Percentiles rank a stretch among this genome's conserved stretches.
Conservation (phyloP, 2,113 vertebrate genomes). For the Pogonocichla stellata region DNA sequence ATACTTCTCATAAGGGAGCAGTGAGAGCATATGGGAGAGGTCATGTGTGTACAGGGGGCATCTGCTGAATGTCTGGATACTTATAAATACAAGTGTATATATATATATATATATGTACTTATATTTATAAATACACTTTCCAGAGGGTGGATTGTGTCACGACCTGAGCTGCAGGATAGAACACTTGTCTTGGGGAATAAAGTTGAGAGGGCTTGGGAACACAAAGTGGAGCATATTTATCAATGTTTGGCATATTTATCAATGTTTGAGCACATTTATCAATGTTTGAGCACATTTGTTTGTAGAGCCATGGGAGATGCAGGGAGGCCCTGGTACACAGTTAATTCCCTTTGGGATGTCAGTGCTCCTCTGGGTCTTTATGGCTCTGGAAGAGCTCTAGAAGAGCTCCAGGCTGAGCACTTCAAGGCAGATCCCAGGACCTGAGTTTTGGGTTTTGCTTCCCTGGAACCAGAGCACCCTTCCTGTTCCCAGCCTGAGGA, state of each 20-base stretch:
- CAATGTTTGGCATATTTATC: background rate
- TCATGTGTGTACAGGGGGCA: background rate
- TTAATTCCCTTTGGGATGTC: background rate
- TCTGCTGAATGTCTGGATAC: background rate
- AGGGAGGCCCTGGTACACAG: background rate
- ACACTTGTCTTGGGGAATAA: background rate
- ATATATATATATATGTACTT: background rate
- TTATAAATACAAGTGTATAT: background rate
- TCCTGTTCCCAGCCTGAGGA: background rate
- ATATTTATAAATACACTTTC: background rate
- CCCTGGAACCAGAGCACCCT: background rate
- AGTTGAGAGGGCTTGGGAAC: background rate
- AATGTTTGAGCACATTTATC: background rate
- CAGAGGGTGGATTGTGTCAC: background rate
- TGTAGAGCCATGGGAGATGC: fast-evolving
- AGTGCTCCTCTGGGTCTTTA: background rate
- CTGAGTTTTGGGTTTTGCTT: background rate
- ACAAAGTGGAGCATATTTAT: background rate
- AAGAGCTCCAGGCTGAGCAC: background rate
- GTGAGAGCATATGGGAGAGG: background rate
- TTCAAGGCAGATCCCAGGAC: background rate
- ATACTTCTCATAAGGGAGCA: background rate
- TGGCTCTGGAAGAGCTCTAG: background rate
- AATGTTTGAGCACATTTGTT: no score
- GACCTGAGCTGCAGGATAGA: background rate